Evolutionary conservation across 2,797 vertebrate genomes (phyloP).

Genomic region (Mastacembelus armatus): DNA sequence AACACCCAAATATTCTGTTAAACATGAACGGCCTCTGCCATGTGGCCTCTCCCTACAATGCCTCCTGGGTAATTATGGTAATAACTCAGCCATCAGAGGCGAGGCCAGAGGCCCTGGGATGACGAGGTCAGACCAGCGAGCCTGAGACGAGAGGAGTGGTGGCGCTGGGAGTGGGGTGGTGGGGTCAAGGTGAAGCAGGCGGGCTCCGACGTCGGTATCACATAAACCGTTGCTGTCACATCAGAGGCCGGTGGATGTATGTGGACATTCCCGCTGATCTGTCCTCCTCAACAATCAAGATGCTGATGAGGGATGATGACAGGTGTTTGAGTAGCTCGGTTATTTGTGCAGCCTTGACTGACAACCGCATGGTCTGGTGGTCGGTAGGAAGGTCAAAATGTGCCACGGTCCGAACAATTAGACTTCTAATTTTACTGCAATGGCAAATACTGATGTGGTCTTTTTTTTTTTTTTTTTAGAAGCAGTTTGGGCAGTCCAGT

Average conservation of each 20-base stretch:
- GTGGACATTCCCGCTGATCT: slow-evolving; percentile 63
- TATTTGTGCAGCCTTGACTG: slow-evolving; percentile 54
- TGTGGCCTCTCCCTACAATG: slow-evolving; percentile 72
- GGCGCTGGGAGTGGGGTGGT: slow-evolving; percentile 26
- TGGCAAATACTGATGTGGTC: slow-evolving; percentile 35
- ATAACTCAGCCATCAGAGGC: slow-evolving; percentile 82
- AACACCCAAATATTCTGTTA: slow-evolving; percentile 88
- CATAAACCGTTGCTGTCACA: slow-evolving; percentile 78
- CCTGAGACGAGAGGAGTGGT: slow-evolving; percentile 44
- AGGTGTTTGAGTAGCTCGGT: slow-evolving; percentile 59
- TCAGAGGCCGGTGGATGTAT: slow-evolving; percentile 74
- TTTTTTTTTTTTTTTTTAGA: too few relatives aligned
- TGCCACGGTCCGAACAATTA: slow-evolving; percentile 34
- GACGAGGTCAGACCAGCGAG: slow-evolving; percentile 76
- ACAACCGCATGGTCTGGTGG: slow-evolving; percentile 15
- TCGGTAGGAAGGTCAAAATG: slow-evolving; percentile 52
- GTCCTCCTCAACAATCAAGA: slow-evolving; percentile 70
- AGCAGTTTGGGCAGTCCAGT: slow-evolving; percentile 14
- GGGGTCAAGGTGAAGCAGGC: slow-evolving; percentile 69
- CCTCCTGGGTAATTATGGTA: slow-evolving; percentile 84
- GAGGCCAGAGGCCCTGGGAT: slow-evolving; percentile 74
- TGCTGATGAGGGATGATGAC: slow-evolving; percentile 78
- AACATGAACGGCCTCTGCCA: slow-evolving; percentile 78
- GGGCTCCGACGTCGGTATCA: slow-evolving; percentile 30
- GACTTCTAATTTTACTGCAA: slow-evolving; percentile 35